These are phyloP conservation scores for Gallinago jamesoni DNA, from an alignment of 2,113 vertebrate species.

Conservation along the genomic window DNA sequence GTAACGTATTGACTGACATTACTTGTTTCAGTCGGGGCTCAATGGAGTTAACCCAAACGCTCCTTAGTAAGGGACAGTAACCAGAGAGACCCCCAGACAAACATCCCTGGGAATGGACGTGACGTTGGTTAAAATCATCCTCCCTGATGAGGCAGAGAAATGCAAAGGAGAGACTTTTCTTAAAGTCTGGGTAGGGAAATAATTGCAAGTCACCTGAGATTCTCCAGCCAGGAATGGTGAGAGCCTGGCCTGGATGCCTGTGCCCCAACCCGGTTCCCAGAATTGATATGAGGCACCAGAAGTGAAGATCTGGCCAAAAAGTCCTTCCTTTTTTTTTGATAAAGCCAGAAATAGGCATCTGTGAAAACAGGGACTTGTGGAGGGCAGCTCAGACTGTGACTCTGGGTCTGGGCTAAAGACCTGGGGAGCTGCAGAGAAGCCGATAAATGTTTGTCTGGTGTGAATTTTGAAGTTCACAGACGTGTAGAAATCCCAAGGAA, in stretches of 20 bases:
- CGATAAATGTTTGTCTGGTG: neutral
- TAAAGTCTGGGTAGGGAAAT: neutral
- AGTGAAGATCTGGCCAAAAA: neutral
- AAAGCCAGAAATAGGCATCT: neutral
- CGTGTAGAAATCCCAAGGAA: neutral
- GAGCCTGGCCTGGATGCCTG: neutral
- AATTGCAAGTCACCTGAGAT: neutral
- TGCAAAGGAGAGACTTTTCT: neutral
- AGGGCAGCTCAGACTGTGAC: neutral
- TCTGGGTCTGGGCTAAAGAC: neutral
- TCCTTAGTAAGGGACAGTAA: neutral
- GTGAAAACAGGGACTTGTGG: neutral
- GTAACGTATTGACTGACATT: neutral
- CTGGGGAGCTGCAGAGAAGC: accelerated
- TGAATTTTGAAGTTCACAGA: neutral
- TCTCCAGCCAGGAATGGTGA: neutral
- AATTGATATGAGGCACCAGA: neutral
- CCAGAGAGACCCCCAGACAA: neutral
- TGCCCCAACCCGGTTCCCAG: neutral
- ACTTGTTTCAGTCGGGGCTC: neutral
- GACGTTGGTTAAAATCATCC: neutral
- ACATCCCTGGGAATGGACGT: neutral
- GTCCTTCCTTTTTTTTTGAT: neutral
- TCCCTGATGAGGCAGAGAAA: neutral
- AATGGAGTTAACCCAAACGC: neutral